phyloP scores from a whole-genome alignment of 2,888 invertebrate species.

The Amphiduros pacificus region DNA sequence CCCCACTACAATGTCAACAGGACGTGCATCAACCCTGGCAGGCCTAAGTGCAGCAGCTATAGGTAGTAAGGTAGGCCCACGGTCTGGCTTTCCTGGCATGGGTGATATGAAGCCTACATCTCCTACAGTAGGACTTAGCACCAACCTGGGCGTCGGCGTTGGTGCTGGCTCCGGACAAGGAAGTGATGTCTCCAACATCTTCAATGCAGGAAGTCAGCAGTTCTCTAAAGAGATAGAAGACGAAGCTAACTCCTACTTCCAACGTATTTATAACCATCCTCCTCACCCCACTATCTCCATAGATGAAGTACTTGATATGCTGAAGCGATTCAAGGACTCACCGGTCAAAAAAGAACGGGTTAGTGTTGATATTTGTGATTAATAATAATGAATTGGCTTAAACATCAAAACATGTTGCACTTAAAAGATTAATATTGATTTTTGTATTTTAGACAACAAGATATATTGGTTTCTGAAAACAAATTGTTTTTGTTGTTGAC shows the following conservation, averaged over 20 bases:
- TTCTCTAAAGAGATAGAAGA: conserved; percentile 97
- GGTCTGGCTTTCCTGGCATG: too few species aligned
- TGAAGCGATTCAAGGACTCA: conserved; percentile 94
- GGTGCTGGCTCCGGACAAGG: too few species aligned
- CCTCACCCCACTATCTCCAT: conserved; percentile 88
- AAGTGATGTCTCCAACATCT: conserved; percentile 20
- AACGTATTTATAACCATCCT: conserved; percentile 92
- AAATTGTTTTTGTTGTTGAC: conserved; percentile 21
- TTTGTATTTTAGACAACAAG: too few species aligned
- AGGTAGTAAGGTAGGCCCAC: too few species aligned
- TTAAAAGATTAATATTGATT: neutral
- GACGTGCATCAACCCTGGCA: conserved; percentile 37
- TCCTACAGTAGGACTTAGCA: neutral
- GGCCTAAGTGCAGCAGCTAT: conserved; percentile 34
- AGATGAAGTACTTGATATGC: conserved; percentile 78
- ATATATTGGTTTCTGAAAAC: neutral
- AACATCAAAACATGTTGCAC: neutral
- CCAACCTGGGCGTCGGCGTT: conserved; percentile 4
- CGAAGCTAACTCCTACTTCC: conserved; percentile 98
- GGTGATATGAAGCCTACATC: too few species aligned
- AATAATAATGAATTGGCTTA: neutral
- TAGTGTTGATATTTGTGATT: conserved; percentile 8
- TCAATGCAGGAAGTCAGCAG: conserved; percentile 60
- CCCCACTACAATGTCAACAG: neutral
- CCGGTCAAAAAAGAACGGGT: conserved; percentile 79